These are phyloP conservation scores for Sisor rabdophorus DNA, from an alignment of 2,113 vertebrate genomes.

Conservation along the genomic window DNA sequence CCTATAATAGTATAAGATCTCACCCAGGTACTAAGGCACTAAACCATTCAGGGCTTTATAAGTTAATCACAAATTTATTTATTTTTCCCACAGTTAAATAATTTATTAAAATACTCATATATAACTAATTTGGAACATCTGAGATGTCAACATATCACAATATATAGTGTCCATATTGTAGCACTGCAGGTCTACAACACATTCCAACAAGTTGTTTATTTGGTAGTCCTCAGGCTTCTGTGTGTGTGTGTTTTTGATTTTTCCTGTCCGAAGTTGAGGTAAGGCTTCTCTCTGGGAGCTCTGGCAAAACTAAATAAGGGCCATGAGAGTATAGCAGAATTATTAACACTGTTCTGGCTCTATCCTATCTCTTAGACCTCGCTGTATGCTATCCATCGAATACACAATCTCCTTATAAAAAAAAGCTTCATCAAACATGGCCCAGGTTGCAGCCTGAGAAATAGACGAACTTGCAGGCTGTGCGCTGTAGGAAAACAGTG, in stretches of 20 bases:
- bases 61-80: no score
- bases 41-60: no score
- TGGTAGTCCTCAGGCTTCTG: slow-evolving; percentile 11
- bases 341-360: slow-evolving; percentile 35
- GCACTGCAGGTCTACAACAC: not conserved
- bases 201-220: slow-evolving; percentile 24
- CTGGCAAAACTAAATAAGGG: slow-evolving; percentile 43
- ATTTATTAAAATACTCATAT: not conserved
- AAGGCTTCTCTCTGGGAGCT: slow-evolving; percentile 35
- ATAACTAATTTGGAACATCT: not conserved
- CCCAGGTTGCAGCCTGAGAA: slow-evolving; percentile 37
- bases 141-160: not conserved
- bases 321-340: slow-evolving; percentile 43
- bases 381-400: slow-evolving; percentile 47
- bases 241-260: slow-evolving; percentile 29
- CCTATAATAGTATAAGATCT: no score
- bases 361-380: slow-evolving; percentile 6
- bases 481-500: slow-evolving; percentile 55
- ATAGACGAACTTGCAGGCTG: slow-evolving; percentile 27
- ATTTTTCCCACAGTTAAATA: no score
- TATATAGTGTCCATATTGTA: no score
- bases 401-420: slow-evolving; percentile 45
- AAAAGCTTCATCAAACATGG: slow-evolving; percentile 62
- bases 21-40: no score
- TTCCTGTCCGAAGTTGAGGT: slow-evolving; percentile 28